phyloP scores from a whole-genome alignment of 2,888 invertebrate species.

The Muscina levida region DNA sequence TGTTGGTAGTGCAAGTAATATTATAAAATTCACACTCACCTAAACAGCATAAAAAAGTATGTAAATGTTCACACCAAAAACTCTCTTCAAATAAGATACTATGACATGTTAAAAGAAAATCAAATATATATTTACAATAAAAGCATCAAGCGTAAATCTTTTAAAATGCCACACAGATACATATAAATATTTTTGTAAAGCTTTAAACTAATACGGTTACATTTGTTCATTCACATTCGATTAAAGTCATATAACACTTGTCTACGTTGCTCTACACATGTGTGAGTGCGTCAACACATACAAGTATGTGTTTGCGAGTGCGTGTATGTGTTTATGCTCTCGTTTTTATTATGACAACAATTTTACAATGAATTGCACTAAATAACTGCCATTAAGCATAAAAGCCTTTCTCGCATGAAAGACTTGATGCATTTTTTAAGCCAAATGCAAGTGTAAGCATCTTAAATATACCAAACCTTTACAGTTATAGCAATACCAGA shows the following conservation, averaged over 20 bases:
- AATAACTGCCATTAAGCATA: constrained; percentile 65
- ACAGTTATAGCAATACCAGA: constrained; percentile 41
- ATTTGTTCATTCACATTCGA: constrained; percentile 7
- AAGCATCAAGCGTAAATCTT: constrained; percentile 62
- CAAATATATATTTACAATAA: too few species aligned
- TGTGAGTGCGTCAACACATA: not conserved
- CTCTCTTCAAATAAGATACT: too few species aligned
- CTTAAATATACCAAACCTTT: constrained; percentile 52
- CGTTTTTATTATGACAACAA: constrained; percentile 58
- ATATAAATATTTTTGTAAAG: too few species aligned
- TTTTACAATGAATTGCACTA: constrained; percentile 63
- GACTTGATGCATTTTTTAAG: constrained; percentile 62
- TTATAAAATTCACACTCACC: too few species aligned
- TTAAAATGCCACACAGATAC: constrained; percentile 42
- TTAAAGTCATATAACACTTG: not conserved
- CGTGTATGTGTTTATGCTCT: constrained; percentile 21
- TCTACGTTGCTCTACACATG: too few species aligned
- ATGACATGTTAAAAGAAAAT: too few species aligned
- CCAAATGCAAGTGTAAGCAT: constrained; percentile 64
- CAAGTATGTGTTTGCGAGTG: not conserved
- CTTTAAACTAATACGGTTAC: too few species aligned
- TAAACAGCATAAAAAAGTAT: too few species aligned
- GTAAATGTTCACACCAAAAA: too few species aligned
- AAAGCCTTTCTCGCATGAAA: constrained; percentile 63
- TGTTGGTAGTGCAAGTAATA: too few species aligned